A percentile compares a stretch with the other conserved stretches of the same genome.
These are phyloP conservation scores for Macroglossus sobrinus DNA, from an alignment of 2,113 vertebrate genomes.

Conservation along the genomic window DNA sequence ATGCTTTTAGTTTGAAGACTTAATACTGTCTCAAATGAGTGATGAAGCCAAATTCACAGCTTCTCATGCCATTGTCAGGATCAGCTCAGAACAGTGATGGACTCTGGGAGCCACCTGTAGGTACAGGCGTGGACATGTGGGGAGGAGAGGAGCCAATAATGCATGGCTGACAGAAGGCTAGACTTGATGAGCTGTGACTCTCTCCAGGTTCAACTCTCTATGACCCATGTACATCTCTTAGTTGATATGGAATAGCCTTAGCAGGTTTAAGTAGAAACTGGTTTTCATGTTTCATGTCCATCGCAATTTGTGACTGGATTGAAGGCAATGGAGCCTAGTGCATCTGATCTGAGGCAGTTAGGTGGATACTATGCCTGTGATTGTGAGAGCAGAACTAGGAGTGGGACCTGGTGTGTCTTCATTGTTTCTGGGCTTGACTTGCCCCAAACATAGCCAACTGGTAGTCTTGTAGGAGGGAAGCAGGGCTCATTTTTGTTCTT, in stretches of 20 bases:
- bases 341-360: too few relatives aligned
- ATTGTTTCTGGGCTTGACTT: background rate
- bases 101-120: background rate
- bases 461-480: accelerated
- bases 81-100: background rate
- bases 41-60: too few relatives aligned
- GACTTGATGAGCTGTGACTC: accelerated
- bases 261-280: background rate
- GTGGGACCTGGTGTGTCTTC: too few relatives aligned
- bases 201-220: background rate
- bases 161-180: too few relatives aligned
- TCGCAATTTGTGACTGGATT: background rate
- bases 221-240: accelerated
- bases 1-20: background rate
- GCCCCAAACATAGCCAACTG: too few relatives aligned
- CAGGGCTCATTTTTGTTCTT: background rate
- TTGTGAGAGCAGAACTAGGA: background rate
- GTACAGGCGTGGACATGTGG: background rate
- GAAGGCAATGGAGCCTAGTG: background rate
- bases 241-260: accelerated
- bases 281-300: background rate
- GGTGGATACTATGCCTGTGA: background rate
- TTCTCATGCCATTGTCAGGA: background rate
- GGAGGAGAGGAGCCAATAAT: accelerated
- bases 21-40: background rate